Evolutionary conservation across 2,888 invertebrate species (phyloP), one percentile per base, ranked within the genome.

Genomic region (Caenorhabditis wallacei): DNA sequence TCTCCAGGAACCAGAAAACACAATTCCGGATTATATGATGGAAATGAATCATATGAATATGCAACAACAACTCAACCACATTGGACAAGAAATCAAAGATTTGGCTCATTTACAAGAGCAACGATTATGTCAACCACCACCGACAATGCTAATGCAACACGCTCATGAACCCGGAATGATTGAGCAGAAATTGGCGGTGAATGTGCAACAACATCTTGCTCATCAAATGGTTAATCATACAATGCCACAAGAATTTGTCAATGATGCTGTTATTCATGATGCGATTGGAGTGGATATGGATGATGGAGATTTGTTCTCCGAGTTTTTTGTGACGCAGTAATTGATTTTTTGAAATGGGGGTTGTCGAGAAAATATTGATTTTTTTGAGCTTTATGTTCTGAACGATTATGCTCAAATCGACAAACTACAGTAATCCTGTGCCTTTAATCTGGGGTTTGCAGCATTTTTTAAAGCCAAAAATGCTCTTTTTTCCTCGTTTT

Each of bases 251-350:
- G 85, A 87, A 8, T 74, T 91, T 35, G 85, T 89, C 20, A 82
- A 76, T 20, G 72, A 85, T 8, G 59, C 76, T 2, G 68, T 72
- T 16, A 51, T 91, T 8, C 90, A 91, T 69, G 69, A 89, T 26
- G 89, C 91, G 2, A 86, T 91, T 68, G 91, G 89, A 3, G 64
- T 91, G 26, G 85, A 83, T 2, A 69, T 56, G 40, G 86, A 88
- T 54, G 91, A 86, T 54, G 91, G 84, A 35, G 89, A 89, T 59
- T 63, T 91, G 57, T 84, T 90, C 35, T 76, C 76, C 56, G 91
- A 91, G 66, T 90, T 90, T 78, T 87, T 88, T 43, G 80, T 82
- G 46, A 84, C 80, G 1, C 75, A 75, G 10, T 66, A 43, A 75
- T 24, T 1, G 24, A 18, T 16, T 20, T 46, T 48, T 48, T 18